phyloP scores from a whole-genome alignment of 2,113 vertebrate species.

The Boulengeromyrus knoepffleri region DNA sequence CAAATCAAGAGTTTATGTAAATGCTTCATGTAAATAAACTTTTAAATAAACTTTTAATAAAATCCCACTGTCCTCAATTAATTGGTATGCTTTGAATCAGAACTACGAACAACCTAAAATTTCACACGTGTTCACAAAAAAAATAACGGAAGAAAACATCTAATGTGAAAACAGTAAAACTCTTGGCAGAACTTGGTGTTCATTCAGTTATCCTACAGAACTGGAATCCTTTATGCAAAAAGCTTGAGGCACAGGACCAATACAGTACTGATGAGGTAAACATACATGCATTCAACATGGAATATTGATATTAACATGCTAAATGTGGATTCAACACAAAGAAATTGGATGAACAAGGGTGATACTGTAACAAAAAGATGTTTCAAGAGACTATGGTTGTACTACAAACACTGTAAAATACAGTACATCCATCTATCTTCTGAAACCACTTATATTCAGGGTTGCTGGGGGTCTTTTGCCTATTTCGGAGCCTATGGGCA shows the following conservation, averaged over 20 bases:
- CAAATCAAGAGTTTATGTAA: not conserved
- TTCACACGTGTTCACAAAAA: not conserved
- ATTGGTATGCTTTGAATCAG: not conserved
- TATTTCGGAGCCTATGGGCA: too few species aligned
- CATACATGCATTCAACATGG: not conserved
- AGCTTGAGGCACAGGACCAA: not conserved
- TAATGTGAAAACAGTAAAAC: not conserved
- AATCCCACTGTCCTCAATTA: not conserved
- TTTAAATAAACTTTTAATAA: slow-evolving; percentile 8
- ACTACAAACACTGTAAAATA: not conserved
- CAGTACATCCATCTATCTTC: too few species aligned
- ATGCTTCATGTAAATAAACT: slow-evolving; percentile 9
- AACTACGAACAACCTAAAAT: not conserved
- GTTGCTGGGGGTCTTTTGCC: too few species aligned
- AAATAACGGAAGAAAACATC: too few species aligned
- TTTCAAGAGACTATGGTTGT: not conserved
- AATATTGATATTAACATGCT: not conserved
- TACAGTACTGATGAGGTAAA: not conserved
- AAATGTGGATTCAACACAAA: not conserved
- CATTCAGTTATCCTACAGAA: not conserved
- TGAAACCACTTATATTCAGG: too few species aligned
- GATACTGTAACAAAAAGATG: not conserved
- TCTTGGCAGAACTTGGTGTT: not conserved
- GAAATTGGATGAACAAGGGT: not conserved
- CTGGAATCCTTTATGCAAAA: not conserved